Conservation (phyloP, 30 jellyfish, hydroid and myxozoan genomes). For the Euphysa ruthae region DNA sequence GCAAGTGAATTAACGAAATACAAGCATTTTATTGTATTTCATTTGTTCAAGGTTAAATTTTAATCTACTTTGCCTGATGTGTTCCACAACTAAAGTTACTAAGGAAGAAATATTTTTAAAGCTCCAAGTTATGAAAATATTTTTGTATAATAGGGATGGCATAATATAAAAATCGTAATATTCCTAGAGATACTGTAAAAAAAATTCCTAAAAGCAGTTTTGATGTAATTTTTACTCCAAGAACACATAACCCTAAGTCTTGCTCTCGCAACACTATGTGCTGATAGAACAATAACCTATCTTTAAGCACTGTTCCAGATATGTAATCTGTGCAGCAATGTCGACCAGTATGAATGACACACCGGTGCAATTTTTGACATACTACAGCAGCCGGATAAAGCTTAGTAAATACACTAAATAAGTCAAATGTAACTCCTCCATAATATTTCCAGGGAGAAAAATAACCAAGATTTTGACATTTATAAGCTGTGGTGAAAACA, state of each 20-base stretch:
- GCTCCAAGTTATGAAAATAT: too few relatives aligned
- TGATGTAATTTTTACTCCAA: slow-evolving; percentile 21
- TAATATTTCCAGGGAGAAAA: slow-evolving; percentile 4
- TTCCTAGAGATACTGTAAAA: not conserved
- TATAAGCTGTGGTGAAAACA: slow-evolving; percentile 4
- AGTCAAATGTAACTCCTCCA: slow-evolving; percentile 15
- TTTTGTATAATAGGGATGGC: too few relatives aligned
- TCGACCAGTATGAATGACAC: not conserved
- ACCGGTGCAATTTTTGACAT: not conserved
- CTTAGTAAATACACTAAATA: slow-evolving; percentile 4
- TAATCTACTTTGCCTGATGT: too few relatives aligned
- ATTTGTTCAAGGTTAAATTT: too few relatives aligned
- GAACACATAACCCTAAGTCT: slow-evolving; percentile 12
- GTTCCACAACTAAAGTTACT: too few relatives aligned
- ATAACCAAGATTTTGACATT: slow-evolving; percentile 5
- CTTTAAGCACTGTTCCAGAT: slow-evolving; percentile 1
- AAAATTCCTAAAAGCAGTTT: not conserved
- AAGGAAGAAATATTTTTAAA: too few relatives aligned
- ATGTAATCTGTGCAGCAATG: slow-evolving; percentile 13
- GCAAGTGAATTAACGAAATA: too few relatives aligned
- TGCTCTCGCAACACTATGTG: slow-evolving; percentile 19
- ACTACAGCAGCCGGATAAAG: slow-evolving; percentile 19
- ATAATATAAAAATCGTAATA: not conserved
- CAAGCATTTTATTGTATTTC: too few relatives aligned
- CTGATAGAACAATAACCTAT: slow-evolving; percentile 13